Conservation (phyloP, 2,113 vertebrate species). For the Malurus cyaneus region DNA sequence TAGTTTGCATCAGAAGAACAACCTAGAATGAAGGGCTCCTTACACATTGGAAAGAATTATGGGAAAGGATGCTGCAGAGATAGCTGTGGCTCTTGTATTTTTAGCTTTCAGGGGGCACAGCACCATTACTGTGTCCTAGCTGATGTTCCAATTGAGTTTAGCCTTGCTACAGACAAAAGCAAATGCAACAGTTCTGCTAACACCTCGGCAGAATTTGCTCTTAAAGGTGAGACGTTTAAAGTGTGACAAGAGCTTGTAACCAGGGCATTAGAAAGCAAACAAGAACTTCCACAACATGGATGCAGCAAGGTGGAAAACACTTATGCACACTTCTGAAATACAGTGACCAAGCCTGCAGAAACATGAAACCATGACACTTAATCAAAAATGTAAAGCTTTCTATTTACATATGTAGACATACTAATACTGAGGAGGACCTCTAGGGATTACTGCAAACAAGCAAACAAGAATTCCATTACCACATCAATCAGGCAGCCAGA, state of each 20-base stretch:
- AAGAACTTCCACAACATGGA: background rate
- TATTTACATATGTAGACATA: background rate
- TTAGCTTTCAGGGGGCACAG: background rate
- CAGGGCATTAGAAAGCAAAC: background rate
- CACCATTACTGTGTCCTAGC: background rate
- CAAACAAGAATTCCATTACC: constrained; percentile 18
- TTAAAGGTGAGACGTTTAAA: background rate
- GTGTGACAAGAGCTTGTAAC: background rate
- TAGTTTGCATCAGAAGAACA: background rate
- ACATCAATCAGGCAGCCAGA: background rate
- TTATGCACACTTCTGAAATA: background rate
- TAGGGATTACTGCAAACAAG: background rate
- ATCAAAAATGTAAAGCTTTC: background rate
- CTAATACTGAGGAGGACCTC: background rate
- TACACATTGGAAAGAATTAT: background rate
- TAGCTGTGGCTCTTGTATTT: background rate
- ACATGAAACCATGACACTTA: background rate
- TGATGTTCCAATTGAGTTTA: background rate
- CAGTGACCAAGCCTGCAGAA: background rate
- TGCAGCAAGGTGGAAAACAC: background rate
- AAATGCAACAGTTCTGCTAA: background rate
- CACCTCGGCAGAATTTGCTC: background rate
- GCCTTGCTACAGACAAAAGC: background rate
- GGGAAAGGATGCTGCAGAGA: background rate
- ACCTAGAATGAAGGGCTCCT: background rate